These are phyloP conservation scores for Gnathonemus echidnorhynchus DNA, from an alignment of 2,113 vertebrate genomes.

Conservation along the genomic window DNA sequence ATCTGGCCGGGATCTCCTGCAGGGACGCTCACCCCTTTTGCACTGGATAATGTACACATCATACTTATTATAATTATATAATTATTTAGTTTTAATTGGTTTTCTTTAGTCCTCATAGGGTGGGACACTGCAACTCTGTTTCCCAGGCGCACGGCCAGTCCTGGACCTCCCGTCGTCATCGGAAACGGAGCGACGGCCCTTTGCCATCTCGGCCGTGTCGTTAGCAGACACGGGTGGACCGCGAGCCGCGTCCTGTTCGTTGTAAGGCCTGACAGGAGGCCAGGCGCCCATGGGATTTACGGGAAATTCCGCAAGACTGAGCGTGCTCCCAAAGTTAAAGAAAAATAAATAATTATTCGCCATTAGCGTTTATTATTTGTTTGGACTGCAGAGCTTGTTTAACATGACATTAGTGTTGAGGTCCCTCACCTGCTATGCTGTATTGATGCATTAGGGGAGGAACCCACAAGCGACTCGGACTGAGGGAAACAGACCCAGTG, in stretches of 20 bases:
- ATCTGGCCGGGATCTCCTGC: constrained; percentile 20
- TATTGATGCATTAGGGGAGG: neutral
- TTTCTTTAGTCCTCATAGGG: neutral
- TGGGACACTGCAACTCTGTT: neutral
- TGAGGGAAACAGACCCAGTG: neutral
- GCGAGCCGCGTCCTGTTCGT: neutral
- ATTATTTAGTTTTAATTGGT: neutral
- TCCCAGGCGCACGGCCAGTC: neutral
- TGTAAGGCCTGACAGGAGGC: neutral
- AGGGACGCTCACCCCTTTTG: neutral
- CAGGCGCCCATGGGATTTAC: neutral
- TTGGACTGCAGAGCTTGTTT: neutral
- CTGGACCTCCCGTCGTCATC: neutral
- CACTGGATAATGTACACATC: neutral
- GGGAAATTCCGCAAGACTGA: neutral
- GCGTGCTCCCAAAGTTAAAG: neutral
- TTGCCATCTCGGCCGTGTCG: neutral
- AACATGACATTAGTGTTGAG: neutral
- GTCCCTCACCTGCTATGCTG: neutral
- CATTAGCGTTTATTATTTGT: neutral
- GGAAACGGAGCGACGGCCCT: neutral
- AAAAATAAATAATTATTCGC: neutral
- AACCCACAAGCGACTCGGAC: neutral
- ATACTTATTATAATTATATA: neutral
- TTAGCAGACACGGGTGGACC: neutral